Percentiles rank a stretch among this genome's conserved stretches.
phyloP scores from a whole-genome alignment of 1,140 invertebrate species.

The Drosophila santomea region DNA sequence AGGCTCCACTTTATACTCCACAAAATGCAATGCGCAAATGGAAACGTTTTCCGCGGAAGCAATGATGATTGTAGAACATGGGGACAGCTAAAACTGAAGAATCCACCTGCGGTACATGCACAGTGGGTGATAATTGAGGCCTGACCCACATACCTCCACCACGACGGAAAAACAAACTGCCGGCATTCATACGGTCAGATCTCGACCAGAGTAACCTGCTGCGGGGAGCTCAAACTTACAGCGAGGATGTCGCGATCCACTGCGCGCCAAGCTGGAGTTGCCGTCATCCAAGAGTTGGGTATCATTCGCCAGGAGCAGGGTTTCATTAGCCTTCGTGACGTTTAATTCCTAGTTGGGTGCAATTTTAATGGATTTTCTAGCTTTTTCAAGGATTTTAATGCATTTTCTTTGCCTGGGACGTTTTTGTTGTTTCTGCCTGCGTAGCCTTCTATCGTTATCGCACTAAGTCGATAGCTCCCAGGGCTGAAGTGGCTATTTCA shows the following conservation, averaged over 20 bases:
- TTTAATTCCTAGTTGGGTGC: slow-evolving; percentile 42
- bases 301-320: slow-evolving; percentile 19
- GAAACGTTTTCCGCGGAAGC: slow-evolving; percentile 17
- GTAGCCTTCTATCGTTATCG: slow-evolving; percentile 27
- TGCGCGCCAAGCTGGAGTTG: slow-evolving; percentile 26
- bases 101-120: slow-evolving; percentile 59
- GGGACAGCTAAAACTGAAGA: slow-evolving; percentile 68
- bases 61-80: slow-evolving; percentile 37
- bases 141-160: slow-evolving; percentile 69
- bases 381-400: slow-evolving; percentile 44
- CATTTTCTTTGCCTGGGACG: slow-evolving; percentile 55
- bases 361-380: slow-evolving; percentile 10
- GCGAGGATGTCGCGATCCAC: slow-evolving; percentile 68
- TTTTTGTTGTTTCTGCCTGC: slow-evolving; percentile 56
- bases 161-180: slow-evolving; percentile 58
- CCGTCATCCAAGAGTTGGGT: slow-evolving; percentile 1
- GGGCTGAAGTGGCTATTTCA: neutral
- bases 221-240: slow-evolving; percentile 53
- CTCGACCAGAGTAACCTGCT: slow-evolving; percentile 6
- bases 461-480: neutral
- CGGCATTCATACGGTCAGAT: slow-evolving; percentile 39
- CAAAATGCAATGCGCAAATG: slow-evolving; percentile 36
- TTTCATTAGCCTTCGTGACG: slow-evolving; percentile 6
- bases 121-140: slow-evolving; percentile 77
- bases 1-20: neutral